Base-by-base conservation (phyloP, 1,140 invertebrate genomes). In the Caligus rogercresseyi region DNA sequence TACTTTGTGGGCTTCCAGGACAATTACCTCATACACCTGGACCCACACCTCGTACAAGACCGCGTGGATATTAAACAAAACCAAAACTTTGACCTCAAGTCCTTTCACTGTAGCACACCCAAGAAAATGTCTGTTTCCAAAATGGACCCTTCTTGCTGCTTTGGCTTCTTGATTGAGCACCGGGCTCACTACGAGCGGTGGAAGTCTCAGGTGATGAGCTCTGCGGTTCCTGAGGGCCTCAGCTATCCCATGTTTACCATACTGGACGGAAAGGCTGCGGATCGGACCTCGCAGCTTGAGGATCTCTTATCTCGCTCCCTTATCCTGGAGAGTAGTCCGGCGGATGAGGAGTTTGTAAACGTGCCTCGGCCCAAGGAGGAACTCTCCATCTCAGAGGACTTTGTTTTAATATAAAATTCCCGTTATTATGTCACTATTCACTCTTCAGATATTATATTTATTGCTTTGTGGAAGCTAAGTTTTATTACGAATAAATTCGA, bases 81-180 rank as follows among this genome's bases (percentile, higher is more conserved):
- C 68, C 75, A 79, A 59, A 79, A 82, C 68, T 86, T 86, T 70
- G 76, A 82, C 1, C 71, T 86, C 26, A 75, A 82, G 67, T 83
- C 82, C 26, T 93, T 86, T 75, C 89, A 92, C 71, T 91, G 87
- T 71, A 76, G 81, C 58, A 84, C 84, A 19, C 86, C 88, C 18
- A 77, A 86, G 52, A 91, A 91, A 72, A 80, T 91, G 71, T 78
- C 83, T 63, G 77, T 89, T 18, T 80, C 73, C 53, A 87, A 87
- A 74, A 87, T 93, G 83, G 89, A 93, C 76, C 89, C 89, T n/a
- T 89, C 86, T 63, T 90, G 87, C 73, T 87, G 88, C 67, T 81
- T 91, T 53, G 89, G 87, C 16, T 93, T 93, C 72, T 90, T 43
- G n/a, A 43, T 43, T 43, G 7, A n/a, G n/a, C 7, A n/a, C n/a